phyloP scores from a whole-genome alignment of 2,113 vertebrate genomes.

The Tyrannus savana region DNA sequence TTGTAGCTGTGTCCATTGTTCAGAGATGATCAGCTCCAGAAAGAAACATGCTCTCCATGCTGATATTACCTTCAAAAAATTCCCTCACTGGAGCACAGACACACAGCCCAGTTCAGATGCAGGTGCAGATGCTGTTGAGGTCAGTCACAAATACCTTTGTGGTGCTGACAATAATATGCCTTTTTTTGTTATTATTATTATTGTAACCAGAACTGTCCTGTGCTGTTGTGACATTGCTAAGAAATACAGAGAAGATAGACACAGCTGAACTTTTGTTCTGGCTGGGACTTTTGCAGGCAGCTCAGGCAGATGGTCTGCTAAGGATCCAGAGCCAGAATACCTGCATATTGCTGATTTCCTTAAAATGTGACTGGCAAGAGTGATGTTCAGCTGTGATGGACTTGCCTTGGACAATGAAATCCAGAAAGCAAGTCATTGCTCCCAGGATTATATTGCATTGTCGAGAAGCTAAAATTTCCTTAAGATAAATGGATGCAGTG shows the following conservation, averaged over 20 bases:
- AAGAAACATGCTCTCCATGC: background rate
- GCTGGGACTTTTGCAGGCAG: background rate
- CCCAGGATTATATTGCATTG: background rate
- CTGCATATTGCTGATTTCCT: background rate
- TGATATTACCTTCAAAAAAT: background rate
- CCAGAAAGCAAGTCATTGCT: background rate
- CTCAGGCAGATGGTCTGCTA: background rate
- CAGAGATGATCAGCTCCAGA: background rate
- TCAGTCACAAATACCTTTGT: background rate
- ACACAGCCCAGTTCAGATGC: background rate
- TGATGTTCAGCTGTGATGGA: background rate
- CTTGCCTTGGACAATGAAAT: background rate
- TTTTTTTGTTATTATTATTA: background rate
- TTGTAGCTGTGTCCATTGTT: background rate
- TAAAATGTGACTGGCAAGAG: background rate
- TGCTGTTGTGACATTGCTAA: background rate
- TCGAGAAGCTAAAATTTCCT: background rate
- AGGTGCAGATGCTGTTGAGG: rapidly evolving
- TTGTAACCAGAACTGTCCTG: background rate
- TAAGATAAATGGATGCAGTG: background rate
- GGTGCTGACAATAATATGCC: background rate
- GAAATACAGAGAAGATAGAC: background rate
- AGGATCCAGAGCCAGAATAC: background rate
- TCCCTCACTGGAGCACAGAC: background rate
- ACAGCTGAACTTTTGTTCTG: background rate